Percentiles rank a stretch among this genome's conserved stretches.
Evolutionary conservation across 2,113 vertebrate genomes (phyloP).

Genomic region (Tupaia tana): DNA sequence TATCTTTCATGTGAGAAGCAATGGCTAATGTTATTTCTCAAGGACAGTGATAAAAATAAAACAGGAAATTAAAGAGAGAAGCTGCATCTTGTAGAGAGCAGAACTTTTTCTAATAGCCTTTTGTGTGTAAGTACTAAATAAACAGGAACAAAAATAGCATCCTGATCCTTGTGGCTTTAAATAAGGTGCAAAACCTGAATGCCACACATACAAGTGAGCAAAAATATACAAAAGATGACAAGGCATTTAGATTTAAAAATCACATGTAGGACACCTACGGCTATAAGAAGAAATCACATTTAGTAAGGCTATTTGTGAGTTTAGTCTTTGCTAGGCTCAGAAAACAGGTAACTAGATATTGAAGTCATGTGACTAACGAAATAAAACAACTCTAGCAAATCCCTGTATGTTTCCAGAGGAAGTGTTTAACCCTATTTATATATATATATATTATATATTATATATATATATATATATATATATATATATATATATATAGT

Average conservation of each 20-base stretch:
- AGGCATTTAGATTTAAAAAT: not conserved
- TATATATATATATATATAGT: too few species aligned
- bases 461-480: too few species aligned
- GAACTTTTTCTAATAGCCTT: slow-evolving; percentile 45
- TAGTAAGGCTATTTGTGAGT: not conserved
- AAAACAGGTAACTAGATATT: not conserved
- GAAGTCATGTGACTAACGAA: not conserved
- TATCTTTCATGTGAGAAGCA: slow-evolving; percentile 30
- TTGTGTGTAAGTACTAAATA: not conserved
- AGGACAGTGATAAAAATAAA: slow-evolving; percentile 3
- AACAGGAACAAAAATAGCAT: not conserved
- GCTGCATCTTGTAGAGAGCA: slow-evolving; percentile 53
- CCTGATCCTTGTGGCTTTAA: not conserved
- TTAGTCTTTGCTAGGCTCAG: not conserved
- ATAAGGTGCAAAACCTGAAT: not conserved
- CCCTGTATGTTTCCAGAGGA: not conserved
- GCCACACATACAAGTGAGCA: not conserved
- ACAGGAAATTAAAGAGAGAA: slow-evolving; percentile 51
- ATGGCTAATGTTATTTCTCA: slow-evolving; percentile 66
- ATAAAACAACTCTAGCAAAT: not conserved
- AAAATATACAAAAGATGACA: not conserved
- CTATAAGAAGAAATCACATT: not conserved
- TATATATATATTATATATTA: too few species aligned
- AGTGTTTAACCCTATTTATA: not conserved
- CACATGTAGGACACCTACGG: not conserved